A percentile compares a stretch with the other conserved stretches of the same genome.
Evolutionary conservation across 2,888 invertebrate species (phyloP).

Genomic region (Therioaphis trifolii): DNA sequence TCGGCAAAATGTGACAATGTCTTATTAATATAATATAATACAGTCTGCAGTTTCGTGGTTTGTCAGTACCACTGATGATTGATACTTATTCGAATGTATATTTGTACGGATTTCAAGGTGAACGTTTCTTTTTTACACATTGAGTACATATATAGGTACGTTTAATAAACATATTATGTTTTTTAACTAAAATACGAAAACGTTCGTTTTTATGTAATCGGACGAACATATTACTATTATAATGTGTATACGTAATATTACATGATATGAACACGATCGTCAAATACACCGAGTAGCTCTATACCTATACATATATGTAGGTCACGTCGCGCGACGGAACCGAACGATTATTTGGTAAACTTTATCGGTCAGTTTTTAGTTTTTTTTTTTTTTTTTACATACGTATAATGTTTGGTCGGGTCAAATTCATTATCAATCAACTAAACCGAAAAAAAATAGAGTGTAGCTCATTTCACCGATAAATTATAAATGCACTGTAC

Average conservation of each 20-base stretch:
- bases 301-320: background rate
- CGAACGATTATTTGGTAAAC: slow-evolving; percentile 24
- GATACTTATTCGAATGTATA: background rate
- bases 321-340: slow-evolving; percentile 34
- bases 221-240: background rate
- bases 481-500: background rate
- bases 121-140: too few species aligned
- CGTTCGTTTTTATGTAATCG: background rate
- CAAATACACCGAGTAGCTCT: background rate
- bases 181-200: background rate
- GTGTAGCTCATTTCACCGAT: background rate
- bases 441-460: slow-evolving; percentile 6
- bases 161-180: too few species aligned
- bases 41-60: background rate
- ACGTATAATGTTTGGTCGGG: background rate
- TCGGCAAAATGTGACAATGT: background rate
- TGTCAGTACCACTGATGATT: background rate
- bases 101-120: background rate
- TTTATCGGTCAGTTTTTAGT: slow-evolving; percentile 9
- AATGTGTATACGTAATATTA: background rate
- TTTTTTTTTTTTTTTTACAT: background rate
- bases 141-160: too few species aligned
- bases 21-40: background rate
- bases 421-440: slow-evolving; percentile 44
- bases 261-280: background rate